Base-by-base conservation (phyloP, 2,113 vertebrate species). In the Cephalopterus ornatus region DNA sequence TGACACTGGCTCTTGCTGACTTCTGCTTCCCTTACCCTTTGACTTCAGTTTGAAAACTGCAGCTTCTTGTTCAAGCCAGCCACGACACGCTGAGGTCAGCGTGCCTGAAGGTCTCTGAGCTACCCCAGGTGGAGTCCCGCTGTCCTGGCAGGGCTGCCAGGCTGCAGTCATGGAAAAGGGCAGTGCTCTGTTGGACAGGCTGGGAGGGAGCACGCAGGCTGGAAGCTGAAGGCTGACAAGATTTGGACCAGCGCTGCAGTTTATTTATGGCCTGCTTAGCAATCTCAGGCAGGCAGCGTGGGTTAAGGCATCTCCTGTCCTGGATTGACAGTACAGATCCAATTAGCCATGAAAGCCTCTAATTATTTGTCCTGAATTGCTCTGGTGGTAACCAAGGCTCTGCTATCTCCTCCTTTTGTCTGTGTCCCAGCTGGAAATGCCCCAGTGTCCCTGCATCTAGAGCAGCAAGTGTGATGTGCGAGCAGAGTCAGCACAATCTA, bases 301-400 rank as follows among this genome's bases (percentile, higher is more conserved):
- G 46, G 91, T 92, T 92, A 95, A 95, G 70, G 88, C 83, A 72
- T 91, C 88, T 96, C 73, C 91, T 95, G 95, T 91, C 91, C 95
- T 91, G 88, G 92, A 92, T 46, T 93, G 92, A 94, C 92, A 94
- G 83, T 76, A 91, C 39, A 61, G 93, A 96, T 94, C 93, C 96
- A 96, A 96, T 96, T 96, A 96, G 92, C 65, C 70, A 73, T 56
- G 70, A 96, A 96, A 95, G 92, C 80, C 88, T 96, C 79, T 97
- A 95, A 94, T 95, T 96, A 94, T 96, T 97, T 96, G 93, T 95
- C 95, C 92, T 88, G 88, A 94, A 95, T 91, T 93, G 85, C 96
- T 93, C 95, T 0, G 5, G 86, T 94, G 83, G 95, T 96, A 93
- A 87, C 93, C 83, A 87, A 94, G 88, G 93, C 93, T 92, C 58